Conservation (phyloP, 2,113 vertebrate species). For the Kryptolebias marmoratus region DNA sequence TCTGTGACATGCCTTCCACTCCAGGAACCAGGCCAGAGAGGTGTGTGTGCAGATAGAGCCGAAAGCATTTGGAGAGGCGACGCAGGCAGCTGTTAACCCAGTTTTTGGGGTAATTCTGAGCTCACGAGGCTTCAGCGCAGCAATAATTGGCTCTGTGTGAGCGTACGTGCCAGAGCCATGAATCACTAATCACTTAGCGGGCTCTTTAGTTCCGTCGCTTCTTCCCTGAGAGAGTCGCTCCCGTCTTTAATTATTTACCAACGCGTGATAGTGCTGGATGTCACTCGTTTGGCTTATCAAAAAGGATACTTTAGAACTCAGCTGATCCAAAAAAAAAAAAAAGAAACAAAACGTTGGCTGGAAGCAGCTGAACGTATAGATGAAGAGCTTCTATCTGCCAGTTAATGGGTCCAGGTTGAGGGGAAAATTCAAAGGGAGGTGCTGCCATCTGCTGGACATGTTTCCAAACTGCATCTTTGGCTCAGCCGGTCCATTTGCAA, state of each 20-base stretch:
- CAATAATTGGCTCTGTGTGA: constrained; percentile 37
- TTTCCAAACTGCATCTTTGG: constrained; percentile 16
- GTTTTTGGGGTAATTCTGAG: constrained; percentile 46
- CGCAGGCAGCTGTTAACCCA: constrained; percentile 63
- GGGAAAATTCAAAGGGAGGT: constrained; percentile 48
- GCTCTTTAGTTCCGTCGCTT: constrained; percentile 14
- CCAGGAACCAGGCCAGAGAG: constrained; percentile 52
- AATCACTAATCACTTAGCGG: constrained; percentile 30
- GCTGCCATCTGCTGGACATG: constrained; percentile 71
- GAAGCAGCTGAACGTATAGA: background rate
- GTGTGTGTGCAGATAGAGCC: background rate
- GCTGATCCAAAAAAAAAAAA: constrained; percentile 2
- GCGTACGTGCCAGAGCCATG: constrained; percentile 22
- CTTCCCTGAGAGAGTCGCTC: constrained; percentile 26
- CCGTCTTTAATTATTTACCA: constrained; percentile 22
- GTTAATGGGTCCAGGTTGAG: background rate
- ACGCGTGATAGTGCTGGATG: constrained; percentile 3
- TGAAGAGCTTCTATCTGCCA: background rate
- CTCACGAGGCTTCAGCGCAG: constrained; percentile 43
- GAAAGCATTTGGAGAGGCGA: constrained; percentile 26
- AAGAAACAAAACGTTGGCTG: background rate
- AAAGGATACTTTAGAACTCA: background rate
- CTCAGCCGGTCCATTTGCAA: background rate
- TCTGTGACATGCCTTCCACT: constrained; percentile 66
- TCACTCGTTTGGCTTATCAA: constrained; percentile 16